Conservation (phyloP, 1,140 invertebrate species). For the Aricia agestis region DNA sequence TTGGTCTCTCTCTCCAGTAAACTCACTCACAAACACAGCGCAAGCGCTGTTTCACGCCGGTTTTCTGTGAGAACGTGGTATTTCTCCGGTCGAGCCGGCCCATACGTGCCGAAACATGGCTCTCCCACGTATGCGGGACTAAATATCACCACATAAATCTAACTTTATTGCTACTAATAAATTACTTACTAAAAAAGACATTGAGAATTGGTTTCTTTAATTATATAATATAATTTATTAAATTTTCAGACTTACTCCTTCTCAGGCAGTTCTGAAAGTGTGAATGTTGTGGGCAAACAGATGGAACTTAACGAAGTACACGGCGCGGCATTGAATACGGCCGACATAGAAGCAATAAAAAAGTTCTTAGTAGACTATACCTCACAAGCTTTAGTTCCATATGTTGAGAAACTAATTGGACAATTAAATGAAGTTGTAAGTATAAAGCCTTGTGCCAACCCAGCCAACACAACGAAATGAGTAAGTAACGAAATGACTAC, state of each 20-base stretch:
- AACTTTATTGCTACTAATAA: too few species aligned
- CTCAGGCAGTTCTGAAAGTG: slow-evolving; percentile 77
- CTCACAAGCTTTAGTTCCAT: slow-evolving; percentile 90
- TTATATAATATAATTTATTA: not conserved
- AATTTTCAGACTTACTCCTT: slow-evolving; percentile 68
- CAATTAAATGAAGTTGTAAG: slow-evolving; percentile 88
- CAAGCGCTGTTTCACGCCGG: too few species aligned
- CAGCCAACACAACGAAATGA: not conserved
- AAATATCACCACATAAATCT: too few species aligned
- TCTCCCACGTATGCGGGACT: too few species aligned
- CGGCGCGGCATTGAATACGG: slow-evolving; percentile 85
- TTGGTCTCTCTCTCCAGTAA: too few species aligned
- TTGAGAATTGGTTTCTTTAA: too few species aligned
- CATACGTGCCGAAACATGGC: too few species aligned
- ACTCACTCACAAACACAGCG: too few species aligned
- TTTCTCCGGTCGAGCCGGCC: too few species aligned
- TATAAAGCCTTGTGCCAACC: not conserved
- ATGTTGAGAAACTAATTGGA: slow-evolving; percentile 91
- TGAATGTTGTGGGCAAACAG: slow-evolving; percentile 78
- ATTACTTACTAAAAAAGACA: too few species aligned
- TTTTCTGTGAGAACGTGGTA: too few species aligned
- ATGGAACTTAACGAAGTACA: slow-evolving; percentile 78
- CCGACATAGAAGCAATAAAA: slow-evolving; percentile 90
- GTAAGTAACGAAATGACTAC: too few species aligned
- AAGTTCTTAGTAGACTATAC: slow-evolving; percentile 93